Percentiles rank a stretch among this genome's conserved stretches.
phyloP scores from a whole-genome alignment of 2,888 invertebrate species.

The Drosophila kanekoi region DNA sequence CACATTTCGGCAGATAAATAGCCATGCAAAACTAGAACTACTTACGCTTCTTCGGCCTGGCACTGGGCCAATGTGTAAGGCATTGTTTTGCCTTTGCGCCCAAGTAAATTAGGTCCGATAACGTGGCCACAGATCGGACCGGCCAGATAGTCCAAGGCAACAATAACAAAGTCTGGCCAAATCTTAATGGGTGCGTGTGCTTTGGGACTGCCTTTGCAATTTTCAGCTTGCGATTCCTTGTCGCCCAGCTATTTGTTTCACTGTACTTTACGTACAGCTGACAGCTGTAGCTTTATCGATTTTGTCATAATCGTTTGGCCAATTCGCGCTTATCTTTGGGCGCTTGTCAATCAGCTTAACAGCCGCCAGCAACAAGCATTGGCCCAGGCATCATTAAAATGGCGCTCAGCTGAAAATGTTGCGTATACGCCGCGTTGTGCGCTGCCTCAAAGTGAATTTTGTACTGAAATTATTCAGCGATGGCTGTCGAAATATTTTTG shows the following conservation, averaged over 20 bases:
- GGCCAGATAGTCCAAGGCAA: slow-evolving; percentile 28
- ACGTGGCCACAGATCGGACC: slow-evolving; percentile 49
- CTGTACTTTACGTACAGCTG: not conserved
- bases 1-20: slow-evolving; percentile 52
- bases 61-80: slow-evolving; percentile 70
- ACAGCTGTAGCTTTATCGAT: slow-evolving; percentile 35
- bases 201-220: slow-evolving; percentile 14
- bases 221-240: slow-evolving; percentile 20
- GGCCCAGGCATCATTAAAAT: slow-evolving; percentile 41
- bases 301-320: slow-evolving; percentile 50
- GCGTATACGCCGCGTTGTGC: slow-evolving; percentile 29
- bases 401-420: slow-evolving; percentile 31
- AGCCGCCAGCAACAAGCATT: not conserved
- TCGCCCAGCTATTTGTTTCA: slow-evolving; percentile 7
- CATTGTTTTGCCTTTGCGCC: slow-evolving; percentile 54
- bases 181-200: slow-evolving; percentile 25
- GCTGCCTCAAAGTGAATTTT: slow-evolving; percentile 15
- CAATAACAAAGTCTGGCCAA: slow-evolving; percentile 27
- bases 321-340: slow-evolving; percentile 41
- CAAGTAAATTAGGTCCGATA: slow-evolving; percentile 40
- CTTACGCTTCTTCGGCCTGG: slow-evolving; percentile 47
- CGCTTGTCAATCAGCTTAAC: slow-evolving; percentile 38
- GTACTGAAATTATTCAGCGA: slow-evolving; percentile 13
- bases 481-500: slow-evolving; percentile 13
- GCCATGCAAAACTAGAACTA: slow-evolving; percentile 60